Evolutionary conservation across 35 echinoderm and acorn worm species (phyloP), one percentile per base, ranked within the genome.

Genomic region (Lytechinus variegatus): DNA sequence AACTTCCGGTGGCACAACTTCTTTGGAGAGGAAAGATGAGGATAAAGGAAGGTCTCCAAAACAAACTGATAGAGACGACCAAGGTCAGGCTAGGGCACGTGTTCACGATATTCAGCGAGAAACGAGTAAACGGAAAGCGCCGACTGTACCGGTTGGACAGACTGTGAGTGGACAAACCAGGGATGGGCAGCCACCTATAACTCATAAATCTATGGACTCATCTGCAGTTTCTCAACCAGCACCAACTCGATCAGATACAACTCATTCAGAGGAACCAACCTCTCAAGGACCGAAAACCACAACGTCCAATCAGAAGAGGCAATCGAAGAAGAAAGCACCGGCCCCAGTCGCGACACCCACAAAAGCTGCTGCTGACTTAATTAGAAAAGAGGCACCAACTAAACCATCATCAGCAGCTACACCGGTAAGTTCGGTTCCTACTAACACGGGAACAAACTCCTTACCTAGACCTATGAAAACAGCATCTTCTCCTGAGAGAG

Each of bases 61-160:
- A 5, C 19, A 79, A 24, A 4, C 19, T n/a, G 66, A 16, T 79
- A 79, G 1, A 79, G 66, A 79, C 66, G n/a, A 24, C 16, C 1
- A 24, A 24, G 24, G n/a, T 4, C 66, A 19, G n/a, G 12, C 66
- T 8, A 79, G 16, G 19, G 66, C 66, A 19, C 8, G 16, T 14
- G 88, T 10, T 28, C 16, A 90, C 2, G 28, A 90, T 0, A 44
- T 44, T 90, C 88, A 90, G 4, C 88, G 52, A 4, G 3, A 44
- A 33, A 9, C 88, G 9, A 90, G 88, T 54, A 90, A 90, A 90
- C 88, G 88, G 88, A 90, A 54, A 90, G 88, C 88, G 14, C 88
- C 88, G 14, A 90, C 29, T 54, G 52, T 16, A 4, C 88, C 88
- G 52, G 66, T 16, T n/a, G 66, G 66, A n/a, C 16, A 13, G 61